Base-by-base conservation (phyloP, 2,797 vertebrate species). In the Falco columbarius region DNA sequence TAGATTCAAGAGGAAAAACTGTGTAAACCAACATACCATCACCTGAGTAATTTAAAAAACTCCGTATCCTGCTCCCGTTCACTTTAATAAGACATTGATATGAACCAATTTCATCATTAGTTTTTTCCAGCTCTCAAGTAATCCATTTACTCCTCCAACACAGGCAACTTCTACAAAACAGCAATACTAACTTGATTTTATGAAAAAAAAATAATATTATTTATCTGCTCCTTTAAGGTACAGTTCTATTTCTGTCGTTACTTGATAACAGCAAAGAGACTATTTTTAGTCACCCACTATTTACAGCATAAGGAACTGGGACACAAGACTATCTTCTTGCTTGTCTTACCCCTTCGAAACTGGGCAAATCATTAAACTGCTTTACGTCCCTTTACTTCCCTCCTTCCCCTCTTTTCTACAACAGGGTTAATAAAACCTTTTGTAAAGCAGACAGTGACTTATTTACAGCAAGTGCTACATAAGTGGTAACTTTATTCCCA, bases 201-300 rank as follows among this genome's bases (percentile, higher is more conserved):
- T 42, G 40, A 42, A 42, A 42, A 42, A 42, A 42, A 42, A 42
- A 42, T 13, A 42, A 14, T 6, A 42, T 6, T 42, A 42, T 42
- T 42, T 65, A 52, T 62, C 36, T 52, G 20, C 32, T 93, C 61
- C 86, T 89, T 89, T 68, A 80, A 87, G 59, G 24, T 55, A 73
- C 49, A 93, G 75, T 36, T 89, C 77, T 68, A 66, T 81, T 96
- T 87, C 63, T 86, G 81, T 49, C 81, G 52, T 38, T n/a, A n/a
- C 73, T 58, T 24, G 0, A 4, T 70, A 85, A 81, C 54, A 87
- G 47, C 4, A 5, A 86, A 34, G 34, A 65, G 5, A 86, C 12
- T 86, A 94, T 91, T 91, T 95, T 95, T 72, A 95, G 83, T 59
- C 55, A 51, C 32, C 17, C 65, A 23, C 62, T 93, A 88, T 71